These are phyloP conservation scores for Phoeniculus purpureus DNA, from an alignment of 2,797 vertebrate genomes.

Conservation along the genomic window DNA sequence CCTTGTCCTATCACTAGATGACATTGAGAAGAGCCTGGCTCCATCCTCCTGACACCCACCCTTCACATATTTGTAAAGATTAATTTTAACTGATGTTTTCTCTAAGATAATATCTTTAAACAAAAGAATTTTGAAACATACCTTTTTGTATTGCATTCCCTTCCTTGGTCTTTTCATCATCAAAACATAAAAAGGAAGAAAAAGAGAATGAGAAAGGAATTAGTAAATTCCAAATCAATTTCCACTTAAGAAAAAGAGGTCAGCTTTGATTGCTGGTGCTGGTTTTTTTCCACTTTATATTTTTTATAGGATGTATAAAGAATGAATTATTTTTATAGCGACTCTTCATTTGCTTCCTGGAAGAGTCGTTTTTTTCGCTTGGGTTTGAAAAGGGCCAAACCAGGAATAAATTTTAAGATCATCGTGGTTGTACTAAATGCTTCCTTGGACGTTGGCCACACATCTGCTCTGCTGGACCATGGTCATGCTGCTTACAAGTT, in stretches of 20 bases:
- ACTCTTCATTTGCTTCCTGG: background rate
- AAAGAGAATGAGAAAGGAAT: background rate
- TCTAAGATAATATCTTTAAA: background rate
- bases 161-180: background rate
- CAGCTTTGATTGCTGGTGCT: rapidly evolving
- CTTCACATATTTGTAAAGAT: no score
- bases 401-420: background rate
- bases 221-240: background rate
- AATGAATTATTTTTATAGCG: background rate
- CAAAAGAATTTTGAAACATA: background rate
- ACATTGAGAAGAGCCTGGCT: no score
- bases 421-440: background rate
- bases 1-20: no score
- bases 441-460: background rate
- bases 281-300: rapidly evolving
- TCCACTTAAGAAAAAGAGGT: background rate
- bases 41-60: no score
- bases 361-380: background rate
- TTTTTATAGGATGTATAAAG: background rate
- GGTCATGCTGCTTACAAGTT: background rate
- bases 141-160: rapidly evolving
- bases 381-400: background rate
- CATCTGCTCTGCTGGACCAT: background rate
- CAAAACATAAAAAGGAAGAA: background rate
- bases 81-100: background rate